Conservation (phyloP, 2,888 invertebrate species). For the Eupeodes latifasciatus region DNA sequence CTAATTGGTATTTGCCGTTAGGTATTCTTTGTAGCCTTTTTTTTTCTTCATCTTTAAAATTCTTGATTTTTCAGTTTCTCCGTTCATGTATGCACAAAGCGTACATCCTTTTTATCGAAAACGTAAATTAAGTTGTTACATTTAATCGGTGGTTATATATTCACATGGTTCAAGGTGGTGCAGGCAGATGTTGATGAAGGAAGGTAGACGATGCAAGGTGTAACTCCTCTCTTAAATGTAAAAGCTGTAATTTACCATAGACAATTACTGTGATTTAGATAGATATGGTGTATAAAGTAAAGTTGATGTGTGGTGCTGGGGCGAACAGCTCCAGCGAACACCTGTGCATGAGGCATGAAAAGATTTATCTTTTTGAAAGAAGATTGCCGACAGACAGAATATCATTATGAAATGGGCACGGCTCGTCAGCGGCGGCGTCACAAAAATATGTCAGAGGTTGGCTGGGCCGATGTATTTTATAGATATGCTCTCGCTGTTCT, state of each 20-base stretch:
- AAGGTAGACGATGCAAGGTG: slow-evolving; percentile 33
- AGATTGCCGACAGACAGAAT: slow-evolving; percentile 54
- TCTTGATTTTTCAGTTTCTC: neutral
- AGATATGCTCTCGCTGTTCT: slow-evolving; percentile 7
- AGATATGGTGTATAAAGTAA: slow-evolving; percentile 4
- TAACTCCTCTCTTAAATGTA: slow-evolving; percentile 39
- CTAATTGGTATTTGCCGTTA: slow-evolving; percentile 52
- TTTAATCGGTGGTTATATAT: slow-evolving; percentile 47
- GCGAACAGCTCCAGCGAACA: slow-evolving; percentile 29
- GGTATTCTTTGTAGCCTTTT: slow-evolving; percentile 22
- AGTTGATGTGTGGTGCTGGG: slow-evolving; percentile 36
- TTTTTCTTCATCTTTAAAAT: neutral
- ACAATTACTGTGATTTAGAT: slow-evolving; percentile 59
- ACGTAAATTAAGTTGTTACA: slow-evolving; percentile 66
- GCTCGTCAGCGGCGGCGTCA: slow-evolving; percentile 47
- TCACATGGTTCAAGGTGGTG: slow-evolving; percentile 4
- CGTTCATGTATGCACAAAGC: neutral
- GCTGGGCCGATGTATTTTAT: slow-evolving; percentile 19
- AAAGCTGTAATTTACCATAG: slow-evolving; percentile 56
- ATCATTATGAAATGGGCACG: slow-evolving; percentile 64
- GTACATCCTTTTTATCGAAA: slow-evolving; percentile 44
- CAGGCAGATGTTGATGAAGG: slow-evolving; percentile 44
- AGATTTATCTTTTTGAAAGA: slow-evolving; percentile 56
- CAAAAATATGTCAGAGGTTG: slow-evolving; percentile 45
- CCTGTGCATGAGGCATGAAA: slow-evolving; percentile 62